phyloP scores from a whole-genome alignment of 2,797 vertebrate genomes.

The Brotula barbata region DNA sequence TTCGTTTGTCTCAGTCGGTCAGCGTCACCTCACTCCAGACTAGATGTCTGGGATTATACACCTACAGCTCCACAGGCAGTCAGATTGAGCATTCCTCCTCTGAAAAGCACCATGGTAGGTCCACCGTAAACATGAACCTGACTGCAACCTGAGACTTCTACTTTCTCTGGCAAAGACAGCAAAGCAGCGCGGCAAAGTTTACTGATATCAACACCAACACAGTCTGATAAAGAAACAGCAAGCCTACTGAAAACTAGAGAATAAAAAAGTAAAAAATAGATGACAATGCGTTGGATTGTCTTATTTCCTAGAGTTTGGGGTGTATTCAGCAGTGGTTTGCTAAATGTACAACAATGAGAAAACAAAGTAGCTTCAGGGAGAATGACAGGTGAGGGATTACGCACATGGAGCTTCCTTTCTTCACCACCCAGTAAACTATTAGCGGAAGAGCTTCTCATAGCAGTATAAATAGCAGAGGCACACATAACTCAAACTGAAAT shows the following conservation, averaged over 20 bases:
- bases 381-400: slow-evolving; percentile 39
- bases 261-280: no score
- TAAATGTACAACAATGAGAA: background rate
- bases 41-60: slow-evolving; percentile 38
- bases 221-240: slow-evolving; percentile 5
- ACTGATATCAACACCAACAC: slow-evolving; percentile 6
- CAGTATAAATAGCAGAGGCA: slow-evolving; percentile 72
- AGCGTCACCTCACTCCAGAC: slow-evolving; percentile 40
- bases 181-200: background rate
- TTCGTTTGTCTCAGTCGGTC: slow-evolving; percentile 53
- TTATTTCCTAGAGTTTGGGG: background rate
- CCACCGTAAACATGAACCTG: slow-evolving; percentile 40
- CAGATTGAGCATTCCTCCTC: slow-evolving; percentile 10
- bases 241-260: no score
- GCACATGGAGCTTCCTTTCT: slow-evolving; percentile 53
- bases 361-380: slow-evolving; percentile 22
- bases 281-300: background rate
- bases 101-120: slow-evolving; percentile 30
- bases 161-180: slow-evolving; percentile 16
- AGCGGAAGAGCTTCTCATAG: slow-evolving; percentile 61
- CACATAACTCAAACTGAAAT: slow-evolving; percentile 70
- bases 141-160: slow-evolving; percentile 29
- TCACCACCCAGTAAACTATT: slow-evolving; percentile 65
- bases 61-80: slow-evolving; percentile 24
- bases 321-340: no score